Conservation (phyloP, 2,113 vertebrate species). For the Lophotis ruficrista region DNA sequence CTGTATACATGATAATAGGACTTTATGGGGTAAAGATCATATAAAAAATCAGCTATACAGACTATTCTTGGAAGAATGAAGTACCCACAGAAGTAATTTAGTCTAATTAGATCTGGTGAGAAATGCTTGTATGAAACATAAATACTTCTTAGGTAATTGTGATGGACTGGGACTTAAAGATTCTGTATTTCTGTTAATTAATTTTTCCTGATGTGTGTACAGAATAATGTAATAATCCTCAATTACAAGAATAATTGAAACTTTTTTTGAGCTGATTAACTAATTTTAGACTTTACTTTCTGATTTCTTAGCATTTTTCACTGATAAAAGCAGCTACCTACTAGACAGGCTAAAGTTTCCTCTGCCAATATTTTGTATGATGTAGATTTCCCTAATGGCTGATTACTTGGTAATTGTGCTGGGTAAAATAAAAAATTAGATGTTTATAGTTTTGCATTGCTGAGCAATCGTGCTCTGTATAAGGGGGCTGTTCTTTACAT, state of each 20-base stretch:
- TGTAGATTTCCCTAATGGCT: not conserved
- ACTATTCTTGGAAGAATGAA: not conserved
- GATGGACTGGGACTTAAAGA: not conserved
- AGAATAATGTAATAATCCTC: constrained; percentile 30
- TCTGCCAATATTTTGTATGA: constrained; percentile 9
- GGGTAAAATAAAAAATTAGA: not conserved
- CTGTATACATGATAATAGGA: not conserved
- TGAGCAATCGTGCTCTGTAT: not conserved
- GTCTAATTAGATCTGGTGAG: not conserved
- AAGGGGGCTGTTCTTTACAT: not conserved
- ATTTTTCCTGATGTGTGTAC: constrained; percentile 1
- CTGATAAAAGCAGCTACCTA: not conserved
- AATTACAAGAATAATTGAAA: not conserved
- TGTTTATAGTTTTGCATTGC: not conserved
- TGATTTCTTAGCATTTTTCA: not conserved
- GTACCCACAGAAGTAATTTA: constrained; percentile 7
- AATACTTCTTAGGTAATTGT: constrained; percentile 1
- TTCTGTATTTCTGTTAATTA: not conserved
- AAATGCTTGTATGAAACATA: constrained; percentile 13
- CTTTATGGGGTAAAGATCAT: not conserved
- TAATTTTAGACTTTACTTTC: not conserved
- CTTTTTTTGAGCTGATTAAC: not conserved
- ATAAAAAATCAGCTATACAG: not conserved
- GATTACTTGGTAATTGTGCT: not conserved
- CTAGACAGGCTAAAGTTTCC: not conserved